Evolutionary conservation across 1,140 invertebrate genomes (phyloP).

Genomic region (Papilio glaucus): DNA sequence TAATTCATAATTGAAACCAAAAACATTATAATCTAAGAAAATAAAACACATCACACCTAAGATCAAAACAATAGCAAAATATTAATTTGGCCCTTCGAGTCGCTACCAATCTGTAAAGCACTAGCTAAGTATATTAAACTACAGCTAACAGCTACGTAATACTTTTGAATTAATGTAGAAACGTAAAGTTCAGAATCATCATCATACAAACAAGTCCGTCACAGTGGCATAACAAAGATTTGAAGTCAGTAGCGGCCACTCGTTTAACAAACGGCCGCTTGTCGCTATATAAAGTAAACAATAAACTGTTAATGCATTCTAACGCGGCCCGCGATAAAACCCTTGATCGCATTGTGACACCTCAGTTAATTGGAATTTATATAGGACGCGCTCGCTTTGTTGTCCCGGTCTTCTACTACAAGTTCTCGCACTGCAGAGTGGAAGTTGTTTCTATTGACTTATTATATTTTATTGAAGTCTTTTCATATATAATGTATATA

Average conservation of each 20-base stretch:
- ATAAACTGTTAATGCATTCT: slow-evolving; percentile 51
- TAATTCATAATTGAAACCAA: no score
- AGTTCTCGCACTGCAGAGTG: slow-evolving; percentile 21
- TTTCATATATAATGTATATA: no score
- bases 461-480: no score
- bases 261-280: slow-evolving; percentile 10
- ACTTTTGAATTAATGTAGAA: background rate
- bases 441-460: no score
- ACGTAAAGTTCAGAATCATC: background rate
- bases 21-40: no score
- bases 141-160: no score
- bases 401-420: slow-evolving; percentile 46
- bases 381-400: slow-evolving; percentile 53
- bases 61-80: no score
- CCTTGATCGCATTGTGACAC: slow-evolving; percentile 59
- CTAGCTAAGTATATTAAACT: no score
- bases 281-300: slow-evolving; percentile 42
- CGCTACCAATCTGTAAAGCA: no score
- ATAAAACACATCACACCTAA: no score
- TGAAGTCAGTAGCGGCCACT: background rate
- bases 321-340: slow-evolving; percentile 55
- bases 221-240: slow-evolving; percentile 28
- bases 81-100: no score
- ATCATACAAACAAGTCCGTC: slow-evolving; percentile 6
- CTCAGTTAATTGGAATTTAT: slow-evolving; percentile 76